Evolutionary conservation across 2,113 vertebrate species (phyloP), one percentile per base, ranked within the genome.

Genomic region (Geothlypis trichas): DNA sequence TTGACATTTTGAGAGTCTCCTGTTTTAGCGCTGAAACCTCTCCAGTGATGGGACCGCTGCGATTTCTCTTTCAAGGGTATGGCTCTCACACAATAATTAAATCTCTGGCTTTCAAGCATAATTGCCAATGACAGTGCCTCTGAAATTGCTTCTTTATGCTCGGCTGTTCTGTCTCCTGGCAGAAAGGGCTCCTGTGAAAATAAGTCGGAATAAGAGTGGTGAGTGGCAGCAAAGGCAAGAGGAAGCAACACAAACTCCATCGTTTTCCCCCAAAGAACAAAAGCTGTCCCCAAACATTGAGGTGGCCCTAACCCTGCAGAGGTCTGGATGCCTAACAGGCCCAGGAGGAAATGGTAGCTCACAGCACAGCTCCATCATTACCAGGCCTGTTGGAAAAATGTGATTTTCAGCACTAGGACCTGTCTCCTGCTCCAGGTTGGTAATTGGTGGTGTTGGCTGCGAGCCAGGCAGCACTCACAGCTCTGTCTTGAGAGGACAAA

Each of bases 401-500:
- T 44, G 44, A 62, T 94, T 94, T 89, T 93, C 95, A 95, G 71
- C 0, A 0, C 81, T 89, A 35, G 80, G 83, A 96, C 90, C 91
- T 74, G 94, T 95, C 94, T 96, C 84, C 81, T 85, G 66, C 84
- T 89, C 88, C 80, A 72, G 77, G 90, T 93, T 92, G 85, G 95
- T 96, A 96, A 96, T 96, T 96, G 95, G 93, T 85, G 90, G 65
- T 76, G 67, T 84, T 96, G 96, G 96, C 93, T 0, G 31, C 6
- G 39, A 92, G 91, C 93, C 97, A 97, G 81, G 71, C 86, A 76
- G 63, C 13, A 17, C 73, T 78, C 15, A 0, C 83, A 66, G 83
- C 73, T 91, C 92, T 94, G 88, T 92, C 94, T 94, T 93, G 83
- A 42, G 89, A 87, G 92, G 95, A 96, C 95, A 97, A 97, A 96